Evolutionary conservation across 2,113 vertebrate genomes (phyloP), one percentile per base, ranked within the genome.

Genomic region (Tychaedon coryphoeus): DNA sequence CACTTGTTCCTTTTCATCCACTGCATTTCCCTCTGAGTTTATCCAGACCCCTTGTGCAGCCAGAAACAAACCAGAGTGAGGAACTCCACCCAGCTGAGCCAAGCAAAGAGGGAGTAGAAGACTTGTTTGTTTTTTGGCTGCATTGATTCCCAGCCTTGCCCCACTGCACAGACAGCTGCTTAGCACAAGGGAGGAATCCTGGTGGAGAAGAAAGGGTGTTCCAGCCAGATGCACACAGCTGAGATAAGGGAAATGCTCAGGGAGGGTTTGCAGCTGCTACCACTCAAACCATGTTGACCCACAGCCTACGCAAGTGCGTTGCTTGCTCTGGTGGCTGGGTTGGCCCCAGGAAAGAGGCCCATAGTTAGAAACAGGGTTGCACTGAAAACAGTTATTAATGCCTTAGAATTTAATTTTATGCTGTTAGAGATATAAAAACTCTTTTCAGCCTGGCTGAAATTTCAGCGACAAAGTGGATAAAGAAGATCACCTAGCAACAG

Each of bases 401-500:
- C 25, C 31, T 78, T 65, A 57, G 45, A 43, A 65, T 82, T 91
- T 78, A 51, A 72, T 82, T 38, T 53, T 65, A 13, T 40, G 36
- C 40, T 26, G 26, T 60, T 87, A 12, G 56, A 43, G n/a, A 43
- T 40, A 20, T 12, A 72, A 85, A 92, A 81, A 14, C 23, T 36
- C 53, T 50, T 66, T 69, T 57, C 54, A 73, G 42, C 2, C 3
- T 34, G 66, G 53, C 65, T 92, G 85, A 70, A 94, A 82, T 74
- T 88, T 94, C 51, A 86, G 73, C 64, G 80, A 26, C 56, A 0
- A 9, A 80, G 71, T 43, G 31, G 33, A 47, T 86, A 34, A 88
- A 79, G 42, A 54, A 51, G 45, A 95, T 90, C 45, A 83, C 91
- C 79, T 90, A 88, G 92, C 86, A 92, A 92, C 95, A 86, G 79